Evolutionary conservation across 2,113 vertebrate genomes (phyloP), one percentile per base, ranked within the genome.

Genomic region (Ailurus styani): DNA sequence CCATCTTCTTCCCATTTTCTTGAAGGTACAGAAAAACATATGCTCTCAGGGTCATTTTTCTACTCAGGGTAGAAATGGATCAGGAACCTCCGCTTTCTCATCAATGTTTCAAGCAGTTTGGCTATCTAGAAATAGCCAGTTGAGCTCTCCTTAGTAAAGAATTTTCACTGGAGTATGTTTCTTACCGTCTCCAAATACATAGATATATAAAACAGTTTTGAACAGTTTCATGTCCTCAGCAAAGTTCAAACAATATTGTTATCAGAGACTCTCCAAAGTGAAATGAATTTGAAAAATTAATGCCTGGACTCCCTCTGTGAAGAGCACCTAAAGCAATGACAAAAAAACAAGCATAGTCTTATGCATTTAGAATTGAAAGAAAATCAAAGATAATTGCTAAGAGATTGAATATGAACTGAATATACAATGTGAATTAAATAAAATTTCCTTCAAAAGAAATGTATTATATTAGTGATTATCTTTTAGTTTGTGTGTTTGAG

Each of bases 361-460:
- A 42, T 86, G 57, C 62, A 79, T 50, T 95, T 95, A 50, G 60
- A 91, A 70, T 52, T 13, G 25, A 88, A 82, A 45, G 55, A 75
- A 88, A 68, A 55, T 68, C 45, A 64, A 83, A 90, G 27, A 52
- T 72, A 79, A 72, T 79, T 87, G 64, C 84, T 62, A 42, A 72
- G 23, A 72, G n/a, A 7, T 42, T 93, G 9, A 84, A 12, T 57
- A 50, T 54, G 50, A 78, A 68, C 15, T 87, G 83, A 68, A 42
- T 21, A 45, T 64, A 64, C 7, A 6, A 62, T 34, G 50, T 40
- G 37, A 93, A 54, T 82, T 62, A 87, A 87, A 55, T 75, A 55
- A 81, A 92, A 54, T 25, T 50, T 64, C 66, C 45, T 75, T 50
- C 42, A 70, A 62, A 23, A 82, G n/a, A 87, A 81, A 87, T 29